Evolutionary conservation across 2,797 vertebrate genomes (phyloP).

Genomic region (Gallinago nigripennis): DNA sequence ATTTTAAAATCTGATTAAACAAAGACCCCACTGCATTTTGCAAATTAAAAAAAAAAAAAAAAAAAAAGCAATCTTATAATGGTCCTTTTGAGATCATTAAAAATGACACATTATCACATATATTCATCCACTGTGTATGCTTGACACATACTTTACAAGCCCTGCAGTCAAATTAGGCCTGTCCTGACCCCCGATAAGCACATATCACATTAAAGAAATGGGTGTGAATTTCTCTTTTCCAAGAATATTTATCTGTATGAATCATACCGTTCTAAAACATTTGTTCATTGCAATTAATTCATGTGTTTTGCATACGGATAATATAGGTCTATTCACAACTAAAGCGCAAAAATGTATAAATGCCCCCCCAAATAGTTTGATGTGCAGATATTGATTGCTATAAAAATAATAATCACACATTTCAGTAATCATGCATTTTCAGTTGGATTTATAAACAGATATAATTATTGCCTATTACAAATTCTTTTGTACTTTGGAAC

Average conservation of each 20-base stretch:
- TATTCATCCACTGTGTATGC: not conserved
- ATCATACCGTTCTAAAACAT: not conserved
- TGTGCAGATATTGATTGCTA: not conserved
- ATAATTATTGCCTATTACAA: not conserved
- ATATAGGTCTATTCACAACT: not conserved
- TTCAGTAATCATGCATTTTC: not conserved
- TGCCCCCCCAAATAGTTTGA: fast-evolving
- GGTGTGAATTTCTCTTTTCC: not conserved
- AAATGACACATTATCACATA: not conserved
- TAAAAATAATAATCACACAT: not conserved
- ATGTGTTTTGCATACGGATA: not conserved
- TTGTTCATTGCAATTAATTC: not conserved
- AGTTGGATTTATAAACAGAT: not conserved
- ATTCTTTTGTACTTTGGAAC: not conserved
- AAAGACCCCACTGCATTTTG: not conserved
- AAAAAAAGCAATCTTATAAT: not conserved
- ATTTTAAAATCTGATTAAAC: not conserved
- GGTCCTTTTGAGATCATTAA: not conserved
- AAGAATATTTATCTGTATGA: not conserved
- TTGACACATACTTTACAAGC: not conserved
- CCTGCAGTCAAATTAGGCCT: not conserved
- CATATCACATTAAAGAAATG: not conserved
- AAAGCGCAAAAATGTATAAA: not conserved
- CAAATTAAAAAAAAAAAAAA: not conserved
- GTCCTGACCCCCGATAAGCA: not conserved